Evolutionary conservation across 2,888 invertebrate species (phyloP).

Genomic region (Prosopocoilus inquinatus): DNA sequence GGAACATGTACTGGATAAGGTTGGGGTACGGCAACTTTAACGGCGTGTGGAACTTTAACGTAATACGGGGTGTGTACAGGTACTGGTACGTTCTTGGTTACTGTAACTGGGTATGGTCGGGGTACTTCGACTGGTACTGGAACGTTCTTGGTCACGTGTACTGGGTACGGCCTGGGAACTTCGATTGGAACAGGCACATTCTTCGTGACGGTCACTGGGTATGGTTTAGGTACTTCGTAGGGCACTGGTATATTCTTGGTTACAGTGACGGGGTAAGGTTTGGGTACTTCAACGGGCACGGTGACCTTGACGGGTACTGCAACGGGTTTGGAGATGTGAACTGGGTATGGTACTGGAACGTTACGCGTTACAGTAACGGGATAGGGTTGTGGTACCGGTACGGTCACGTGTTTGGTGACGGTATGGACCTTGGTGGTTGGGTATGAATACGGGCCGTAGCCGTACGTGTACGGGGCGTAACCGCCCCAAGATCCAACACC

Average conservation of each 20-base stretch:
- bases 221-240: slow-evolving; percentile 19
- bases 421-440: slow-evolving; percentile 19
- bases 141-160: slow-evolving; percentile 25
- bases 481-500: background rate
- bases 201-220: slow-evolving; percentile 28
- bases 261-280: slow-evolving; percentile 21
- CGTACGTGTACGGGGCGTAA: slow-evolving; percentile 22
- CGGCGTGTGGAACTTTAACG: slow-evolving; percentile 26
- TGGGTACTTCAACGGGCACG: slow-evolving; percentile 27
- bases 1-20: slow-evolving; percentile 40
- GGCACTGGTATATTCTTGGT: slow-evolving; percentile 23
- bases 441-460: slow-evolving; percentile 27
- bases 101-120: slow-evolving; percentile 34
- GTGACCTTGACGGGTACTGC: slow-evolving; percentile 24
- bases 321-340: slow-evolving; percentile 23
- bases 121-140: slow-evolving; percentile 30
- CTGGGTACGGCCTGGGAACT: slow-evolving; percentile 34
- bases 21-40: slow-evolving; percentile 32
- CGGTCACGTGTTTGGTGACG: slow-evolving; percentile 34
- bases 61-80: slow-evolving; percentile 20
- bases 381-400: slow-evolving; percentile 40
- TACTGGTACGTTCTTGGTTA: slow-evolving; percentile 27
- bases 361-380: slow-evolving; percentile 32
- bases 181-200: slow-evolving; percentile 36
- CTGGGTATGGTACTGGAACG: slow-evolving; percentile 21